phyloP scores from a whole-genome alignment of 2,113 vertebrate genomes.

The Candoia aspera region DNA sequence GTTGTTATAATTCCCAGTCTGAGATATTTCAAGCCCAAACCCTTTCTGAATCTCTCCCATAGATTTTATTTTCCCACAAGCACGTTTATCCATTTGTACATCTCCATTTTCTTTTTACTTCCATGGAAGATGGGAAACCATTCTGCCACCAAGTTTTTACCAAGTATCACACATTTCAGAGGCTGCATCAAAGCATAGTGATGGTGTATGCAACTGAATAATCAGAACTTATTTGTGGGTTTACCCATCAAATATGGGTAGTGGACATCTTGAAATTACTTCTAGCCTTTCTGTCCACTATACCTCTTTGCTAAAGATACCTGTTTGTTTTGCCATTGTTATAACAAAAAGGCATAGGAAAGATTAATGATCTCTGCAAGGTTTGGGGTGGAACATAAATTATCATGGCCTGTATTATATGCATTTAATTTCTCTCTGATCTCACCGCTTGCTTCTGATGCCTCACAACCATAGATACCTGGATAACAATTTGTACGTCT shows the following conservation, averaged over 20 bases:
- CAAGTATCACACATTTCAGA: neutral
- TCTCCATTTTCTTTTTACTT: neutral
- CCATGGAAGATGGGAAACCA: neutral
- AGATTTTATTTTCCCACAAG: neutral
- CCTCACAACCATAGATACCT: too few species aligned
- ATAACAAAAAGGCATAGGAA: neutral
- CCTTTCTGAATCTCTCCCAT: neutral
- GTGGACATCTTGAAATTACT: neutral
- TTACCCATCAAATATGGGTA: neutral
- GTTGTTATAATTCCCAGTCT: neutral
- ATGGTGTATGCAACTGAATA: neutral
- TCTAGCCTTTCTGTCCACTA: neutral
- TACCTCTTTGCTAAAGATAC: neutral
- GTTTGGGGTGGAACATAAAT: neutral
- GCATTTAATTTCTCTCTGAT: neutral
- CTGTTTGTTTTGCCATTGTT: neutral
- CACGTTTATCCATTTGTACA: neutral
- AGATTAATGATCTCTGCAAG: neutral
- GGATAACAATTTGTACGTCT: too few species aligned
- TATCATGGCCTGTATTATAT: neutral
- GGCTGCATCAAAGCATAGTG: neutral
- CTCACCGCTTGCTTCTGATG: neutral
- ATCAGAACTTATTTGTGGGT: neutral
- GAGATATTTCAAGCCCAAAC: neutral
- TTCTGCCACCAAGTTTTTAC: neutral